phyloP scores from a whole-genome alignment of 2,797 vertebrate genomes.

The Oryzias dopingdopingensis region DNA sequence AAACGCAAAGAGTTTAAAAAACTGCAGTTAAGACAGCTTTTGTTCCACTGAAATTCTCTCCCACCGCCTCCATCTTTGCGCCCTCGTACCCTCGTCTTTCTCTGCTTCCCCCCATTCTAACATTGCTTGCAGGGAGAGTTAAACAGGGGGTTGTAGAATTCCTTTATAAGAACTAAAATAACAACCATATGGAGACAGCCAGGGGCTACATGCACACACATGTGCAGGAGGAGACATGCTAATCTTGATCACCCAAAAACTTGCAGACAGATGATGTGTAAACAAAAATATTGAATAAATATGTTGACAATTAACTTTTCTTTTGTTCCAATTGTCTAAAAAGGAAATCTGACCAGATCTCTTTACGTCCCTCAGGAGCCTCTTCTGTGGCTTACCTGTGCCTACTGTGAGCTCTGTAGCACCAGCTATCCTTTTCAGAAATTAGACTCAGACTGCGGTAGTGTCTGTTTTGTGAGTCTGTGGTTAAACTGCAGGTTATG shows the following conservation, averaged over 20 bases:
- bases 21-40: conserved; percentile 41
- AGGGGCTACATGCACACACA: conserved; percentile 52
- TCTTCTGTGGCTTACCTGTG: conserved; percentile 25
- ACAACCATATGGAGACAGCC: conserved; percentile 82
- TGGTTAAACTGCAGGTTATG: conserved; percentile 46
- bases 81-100: conserved; percentile 44
- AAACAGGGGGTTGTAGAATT: conserved; percentile 70
- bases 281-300: conserved; percentile 52
- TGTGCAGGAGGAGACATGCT: conserved; percentile 41
- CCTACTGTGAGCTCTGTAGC: conserved; percentile 15
- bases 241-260: conserved; percentile 61
- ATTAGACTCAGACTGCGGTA: conserved; percentile 15
- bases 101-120: conserved; percentile 53
- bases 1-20: conserved; percentile 34
- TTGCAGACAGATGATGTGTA: conserved; percentile 38
- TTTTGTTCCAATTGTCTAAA: conserved; percentile 32
- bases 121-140: conserved; percentile 57
- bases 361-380: conserved; percentile 10
- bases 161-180: conserved; percentile 83
- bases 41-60: conserved; percentile 39
- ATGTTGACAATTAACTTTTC: conserved; percentile 21
- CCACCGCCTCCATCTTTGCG: conserved; percentile 41
- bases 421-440: conserved; percentile 27
- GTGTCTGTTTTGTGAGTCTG: conserved; percentile 28
- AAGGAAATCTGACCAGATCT: conserved; percentile 26